Base-by-base conservation (phyloP, 1,140 invertebrate species). In the Calliopsis andreniformis region DNA sequence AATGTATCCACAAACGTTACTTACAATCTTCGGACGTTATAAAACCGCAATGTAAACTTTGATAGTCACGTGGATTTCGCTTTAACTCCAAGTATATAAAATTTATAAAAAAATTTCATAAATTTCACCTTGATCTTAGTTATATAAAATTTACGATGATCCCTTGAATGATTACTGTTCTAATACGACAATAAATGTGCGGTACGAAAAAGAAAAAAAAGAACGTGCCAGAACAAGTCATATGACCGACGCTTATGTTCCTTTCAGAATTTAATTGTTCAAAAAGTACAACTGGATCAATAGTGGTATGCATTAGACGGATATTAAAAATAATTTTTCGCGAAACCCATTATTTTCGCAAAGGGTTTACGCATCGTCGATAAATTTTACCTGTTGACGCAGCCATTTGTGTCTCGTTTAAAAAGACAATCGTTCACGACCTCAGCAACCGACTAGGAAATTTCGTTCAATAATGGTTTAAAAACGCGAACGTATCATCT, bases 301-400 rank as follows among this genome's bases (percentile, higher is more conserved):
- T 55, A 45, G 25, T 12, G 6, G 18, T 43, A 43, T 7, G 3
- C 20, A 45, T 32, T 55, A 14, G 8, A 14, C n/a, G 3, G 43
- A 66, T 14, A 64, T 53, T 20, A 42, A 30, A 20, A 39, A 63
- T 12, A 42, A 55, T 18, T 28, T 0, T 51, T 23, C 16, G 12
- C 3, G 18, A n/a, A 51, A 45, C 0, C 1, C 7, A 45, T 45
- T 32, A 45, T 56, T 32, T 0, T 10, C 6, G n/a, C 45, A 43
- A 55, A 63, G 1, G 25, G 45, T 43, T 5, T 18, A 3, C 18
- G 3, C 0, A 25, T 63, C 25, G 18, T n/a, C n/a, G n/a, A n/a
- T n/a, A n/a, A 5, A n/a, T 35, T 56, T 73, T 73, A 73, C 71
- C 71, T 73, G 62, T 73, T 67, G 39, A 35, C 64, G 39, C 20